A percentile compares a stretch with the other conserved stretches of the same genome.
These are phyloP conservation scores for Hyaena hyaena DNA, from an alignment of 2,113 vertebrate species.

Conservation along the genomic window DNA sequence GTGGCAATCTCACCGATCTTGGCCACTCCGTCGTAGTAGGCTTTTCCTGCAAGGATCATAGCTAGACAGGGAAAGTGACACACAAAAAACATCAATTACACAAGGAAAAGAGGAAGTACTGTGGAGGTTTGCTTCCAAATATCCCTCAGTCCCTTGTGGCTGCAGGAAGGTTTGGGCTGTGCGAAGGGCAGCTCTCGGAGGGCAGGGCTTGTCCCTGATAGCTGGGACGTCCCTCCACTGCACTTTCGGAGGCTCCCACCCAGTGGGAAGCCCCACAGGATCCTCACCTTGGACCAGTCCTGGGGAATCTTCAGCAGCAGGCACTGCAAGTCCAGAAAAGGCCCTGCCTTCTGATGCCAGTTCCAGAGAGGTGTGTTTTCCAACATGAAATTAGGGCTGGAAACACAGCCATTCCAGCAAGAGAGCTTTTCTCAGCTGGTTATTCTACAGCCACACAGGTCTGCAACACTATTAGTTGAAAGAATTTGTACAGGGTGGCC, in stretches of 20 bases:
- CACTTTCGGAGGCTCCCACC: background rate
- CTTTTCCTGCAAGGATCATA: slow-evolving; percentile 94
- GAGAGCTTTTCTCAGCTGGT: background rate
- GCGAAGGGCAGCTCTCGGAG: background rate
- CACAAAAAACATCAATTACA: slow-evolving; percentile 36
- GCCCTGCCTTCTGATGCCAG: background rate
- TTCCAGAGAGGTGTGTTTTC: background rate
- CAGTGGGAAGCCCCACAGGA: background rate
- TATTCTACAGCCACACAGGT: background rate
- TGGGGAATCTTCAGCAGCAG: background rate
- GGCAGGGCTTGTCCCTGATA: background rate
- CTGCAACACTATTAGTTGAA: background rate
- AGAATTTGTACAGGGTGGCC: background rate
- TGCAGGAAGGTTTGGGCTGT: background rate
- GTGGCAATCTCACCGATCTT: slow-evolving; percentile 95
- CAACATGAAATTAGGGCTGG: background rate
- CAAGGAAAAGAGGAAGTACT: background rate
- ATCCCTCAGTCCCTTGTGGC: background rate
- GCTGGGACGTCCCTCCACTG: background rate
- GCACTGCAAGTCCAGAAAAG: background rate
- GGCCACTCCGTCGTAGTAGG: slow-evolving; percentile 95
- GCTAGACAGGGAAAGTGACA: slow-evolving; percentile 82
- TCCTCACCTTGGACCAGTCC: background rate
- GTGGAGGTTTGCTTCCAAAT: background rate
- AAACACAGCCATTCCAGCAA: background rate